A percentile compares a stretch with the other conserved stretches of the same genome.
phyloP scores from a whole-genome alignment of 2,797 vertebrate genomes.

The Chiroxiphia lanceolata region DNA sequence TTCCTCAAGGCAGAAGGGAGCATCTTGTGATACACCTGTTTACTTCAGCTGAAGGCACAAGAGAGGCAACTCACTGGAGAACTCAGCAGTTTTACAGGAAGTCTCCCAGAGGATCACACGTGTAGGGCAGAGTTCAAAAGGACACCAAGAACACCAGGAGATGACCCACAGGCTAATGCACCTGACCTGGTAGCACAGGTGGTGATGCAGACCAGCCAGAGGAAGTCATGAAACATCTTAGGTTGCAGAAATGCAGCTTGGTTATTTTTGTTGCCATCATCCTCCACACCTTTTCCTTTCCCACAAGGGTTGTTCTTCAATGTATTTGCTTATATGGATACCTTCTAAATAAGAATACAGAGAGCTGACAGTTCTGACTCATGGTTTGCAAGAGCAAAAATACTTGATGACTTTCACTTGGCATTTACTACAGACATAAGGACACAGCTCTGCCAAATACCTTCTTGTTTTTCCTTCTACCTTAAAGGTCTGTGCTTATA shows the following conservation, averaged over 20 bases:
- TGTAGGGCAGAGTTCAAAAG: neutral
- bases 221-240: neutral
- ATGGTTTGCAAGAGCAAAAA: neutral
- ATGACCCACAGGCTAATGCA: too few species aligned
- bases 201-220: neutral
- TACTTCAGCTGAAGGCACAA: neutral
- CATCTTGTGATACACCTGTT: neutral
- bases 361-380: neutral
- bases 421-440: neutral
- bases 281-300: rapidly evolving
- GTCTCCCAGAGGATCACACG: neutral
- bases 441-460: neutral
- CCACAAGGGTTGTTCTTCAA: neutral
- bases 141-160: neutral
- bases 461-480: neutral
- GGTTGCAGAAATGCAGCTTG: neutral
- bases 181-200: neutral
- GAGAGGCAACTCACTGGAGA: neutral
- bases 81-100: neutral
- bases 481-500: neutral
- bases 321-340: neutral
- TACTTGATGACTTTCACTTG: neutral
- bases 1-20: neutral
- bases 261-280: rapidly evolving
- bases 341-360: neutral